These are phyloP conservation scores for Cinclus cinclus DNA, from an alignment of 2,113 vertebrate species.

Conservation along the genomic window DNA sequence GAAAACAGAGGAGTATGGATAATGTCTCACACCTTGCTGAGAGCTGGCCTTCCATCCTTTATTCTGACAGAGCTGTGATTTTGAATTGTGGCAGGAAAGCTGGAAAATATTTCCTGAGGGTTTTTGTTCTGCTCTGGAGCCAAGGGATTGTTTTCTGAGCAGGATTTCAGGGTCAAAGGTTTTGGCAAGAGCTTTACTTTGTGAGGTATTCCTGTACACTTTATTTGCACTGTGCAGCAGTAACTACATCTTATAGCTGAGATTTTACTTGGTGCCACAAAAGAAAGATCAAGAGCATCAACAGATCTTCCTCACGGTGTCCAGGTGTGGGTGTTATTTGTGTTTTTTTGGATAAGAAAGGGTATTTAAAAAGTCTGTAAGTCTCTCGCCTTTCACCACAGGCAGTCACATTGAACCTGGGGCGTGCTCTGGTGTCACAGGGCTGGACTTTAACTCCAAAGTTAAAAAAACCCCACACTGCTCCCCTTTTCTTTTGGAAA, in stretches of 20 bases:
- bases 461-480: background rate
- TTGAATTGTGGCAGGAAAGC: background rate
- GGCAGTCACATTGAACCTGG: background rate
- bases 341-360: background rate
- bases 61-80: background rate
- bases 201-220: background rate
- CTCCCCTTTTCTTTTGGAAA: background rate
- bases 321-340: background rate
- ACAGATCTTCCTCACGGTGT: background rate
- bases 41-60: background rate
- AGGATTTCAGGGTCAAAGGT: background rate
- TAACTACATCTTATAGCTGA: background rate
- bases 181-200: background rate
- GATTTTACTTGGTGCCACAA: background rate
- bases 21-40: background rate
- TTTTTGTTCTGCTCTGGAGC: background rate
- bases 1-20: background rate
- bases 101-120: background rate
- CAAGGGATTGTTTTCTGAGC: background rate
- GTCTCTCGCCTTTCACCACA: background rate
- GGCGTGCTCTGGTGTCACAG: background rate
- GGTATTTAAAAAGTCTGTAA: background rate
- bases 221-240: background rate
- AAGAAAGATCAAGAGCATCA: background rate
- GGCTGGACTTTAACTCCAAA: background rate